phyloP scores from a whole-genome alignment of 2,797 vertebrate genomes.

The Phaenicophaeus curvirostris region DNA sequence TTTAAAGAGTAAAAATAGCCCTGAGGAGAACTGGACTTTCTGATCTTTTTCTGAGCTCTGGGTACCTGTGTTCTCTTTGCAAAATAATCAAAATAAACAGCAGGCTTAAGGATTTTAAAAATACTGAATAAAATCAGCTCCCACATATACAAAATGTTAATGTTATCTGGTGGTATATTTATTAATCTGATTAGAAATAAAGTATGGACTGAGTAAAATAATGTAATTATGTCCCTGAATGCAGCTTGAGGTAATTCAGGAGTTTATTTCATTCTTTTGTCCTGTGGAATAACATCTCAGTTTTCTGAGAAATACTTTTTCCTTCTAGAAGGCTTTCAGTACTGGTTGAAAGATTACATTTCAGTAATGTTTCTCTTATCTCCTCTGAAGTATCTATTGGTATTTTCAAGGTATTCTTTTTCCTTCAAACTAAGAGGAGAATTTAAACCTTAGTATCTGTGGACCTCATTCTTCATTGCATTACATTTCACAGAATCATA shows the following conservation, averaged over 20 bases:
- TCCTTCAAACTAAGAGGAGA: not conserved
- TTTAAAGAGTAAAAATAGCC: slow-evolving; percentile 25
- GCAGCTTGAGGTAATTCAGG: not conserved
- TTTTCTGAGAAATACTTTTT: slow-evolving; percentile 12
- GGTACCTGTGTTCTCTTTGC: not conserved
- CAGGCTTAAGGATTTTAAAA: slow-evolving; percentile 15
- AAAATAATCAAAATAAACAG: slow-evolving; percentile 44
- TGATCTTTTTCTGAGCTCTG: slow-evolving; percentile 32
- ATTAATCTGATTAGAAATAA: slow-evolving; percentile 33
- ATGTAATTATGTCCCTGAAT: not conserved
- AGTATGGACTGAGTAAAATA: not conserved
- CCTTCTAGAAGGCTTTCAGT: not conserved
- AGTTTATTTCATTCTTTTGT: slow-evolving; percentile 14
- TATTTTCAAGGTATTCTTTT: not conserved
- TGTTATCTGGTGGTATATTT: not conserved
- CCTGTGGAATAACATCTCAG: not conserved
- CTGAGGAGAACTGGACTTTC: not conserved
- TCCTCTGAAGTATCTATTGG: not conserved
- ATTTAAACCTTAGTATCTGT: not conserved
- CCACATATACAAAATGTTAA: not conserved
- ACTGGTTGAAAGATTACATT: not conserved
- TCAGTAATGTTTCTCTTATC: not conserved
- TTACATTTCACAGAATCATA: too few species aligned
- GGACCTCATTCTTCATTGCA: not conserved
- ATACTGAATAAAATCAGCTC: not conserved